A percentile compares a stretch with the other conserved stretches of the same genome.
These are phyloP conservation scores for Drosophila aldrichi DNA, from an alignment of 2,888 invertebrate genomes.

Conservation along the genomic window DNA sequence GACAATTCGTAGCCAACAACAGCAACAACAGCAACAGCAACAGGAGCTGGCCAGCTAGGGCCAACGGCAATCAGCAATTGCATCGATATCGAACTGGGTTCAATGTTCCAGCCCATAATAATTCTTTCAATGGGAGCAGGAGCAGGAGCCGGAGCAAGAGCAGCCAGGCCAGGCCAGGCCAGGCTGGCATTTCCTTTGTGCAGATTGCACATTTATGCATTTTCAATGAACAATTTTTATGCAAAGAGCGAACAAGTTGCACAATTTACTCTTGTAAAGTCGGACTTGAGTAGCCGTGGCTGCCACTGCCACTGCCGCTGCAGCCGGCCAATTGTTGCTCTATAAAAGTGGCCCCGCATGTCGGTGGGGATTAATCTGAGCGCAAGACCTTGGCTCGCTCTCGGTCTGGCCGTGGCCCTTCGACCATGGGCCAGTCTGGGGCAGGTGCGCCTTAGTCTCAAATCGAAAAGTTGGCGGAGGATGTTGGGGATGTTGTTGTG, in stretches of 20 bases:
- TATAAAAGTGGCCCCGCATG: slow-evolving; percentile 71
- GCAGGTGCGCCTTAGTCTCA: slow-evolving; percentile 56
- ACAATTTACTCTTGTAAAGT: slow-evolving; percentile 79
- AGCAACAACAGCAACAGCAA: background rate
- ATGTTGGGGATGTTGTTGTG: slow-evolving; percentile 1
- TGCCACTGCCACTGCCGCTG: background rate
- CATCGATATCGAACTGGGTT: slow-evolving; percentile 75
- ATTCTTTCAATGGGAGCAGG: slow-evolving; percentile 61
- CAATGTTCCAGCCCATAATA: slow-evolving; percentile 76
- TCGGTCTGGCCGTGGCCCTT: slow-evolving; percentile 48
- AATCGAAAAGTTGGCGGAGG: background rate
- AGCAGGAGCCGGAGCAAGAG: too few relatives aligned
- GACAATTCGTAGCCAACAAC: slow-evolving; percentile 67
- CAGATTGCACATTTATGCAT: slow-evolving; percentile 80
- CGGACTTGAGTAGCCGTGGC: slow-evolving; percentile 31
- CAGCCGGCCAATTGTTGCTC: slow-evolving; percentile 71
- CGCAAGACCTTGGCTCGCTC: slow-evolving; percentile 67
- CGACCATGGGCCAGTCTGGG: slow-evolving; percentile 37
- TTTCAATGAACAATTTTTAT: slow-evolving; percentile 81
- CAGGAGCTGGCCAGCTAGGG: slow-evolving; percentile 15
- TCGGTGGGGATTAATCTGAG: slow-evolving; percentile 77
- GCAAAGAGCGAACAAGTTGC: slow-evolving; percentile 81
- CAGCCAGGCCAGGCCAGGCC: slow-evolving; percentile 6
- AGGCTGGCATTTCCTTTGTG: slow-evolving; percentile 66
- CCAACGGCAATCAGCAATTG: slow-evolving; percentile 74